Percentiles rank a stretch among this genome's conserved stretches.
Evolutionary conservation across 2,888 invertebrate species (phyloP).

Genomic region (Acronicta alni): DNA sequence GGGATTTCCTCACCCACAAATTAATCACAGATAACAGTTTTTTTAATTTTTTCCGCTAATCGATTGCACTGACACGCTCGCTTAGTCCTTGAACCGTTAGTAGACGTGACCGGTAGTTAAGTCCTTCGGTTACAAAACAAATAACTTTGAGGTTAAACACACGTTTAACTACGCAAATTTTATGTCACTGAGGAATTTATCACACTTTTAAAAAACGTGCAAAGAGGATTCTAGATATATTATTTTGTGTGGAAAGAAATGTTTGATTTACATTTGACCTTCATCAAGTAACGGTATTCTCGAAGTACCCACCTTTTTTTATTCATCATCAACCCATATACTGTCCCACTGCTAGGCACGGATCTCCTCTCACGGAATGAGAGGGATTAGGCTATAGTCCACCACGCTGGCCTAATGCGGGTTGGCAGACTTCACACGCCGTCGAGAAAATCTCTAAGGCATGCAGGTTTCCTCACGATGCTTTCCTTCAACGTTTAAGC

Average conservation of each 20-base stretch:
- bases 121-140: slow-evolving; percentile 47
- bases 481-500: too few species aligned
- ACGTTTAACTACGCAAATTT: slow-evolving; percentile 20
- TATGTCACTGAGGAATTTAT: slow-evolving; percentile 28
- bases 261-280: background rate
- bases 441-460: too few species aligned
- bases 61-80: slow-evolving; percentile 12
- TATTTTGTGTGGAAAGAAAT: background rate
- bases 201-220: slow-evolving; percentile 20
- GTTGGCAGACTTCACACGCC: too few species aligned
- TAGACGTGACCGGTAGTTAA: slow-evolving; percentile 28
- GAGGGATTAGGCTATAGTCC: too few species aligned
- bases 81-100: slow-evolving; percentile 52
- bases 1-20: too few species aligned
- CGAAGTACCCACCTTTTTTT: too few species aligned
- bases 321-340: too few species aligned
- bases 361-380: too few species aligned
- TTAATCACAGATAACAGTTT: too few species aligned
- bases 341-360: too few species aligned
- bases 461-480: too few species aligned
- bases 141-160: slow-evolving; percentile 42
- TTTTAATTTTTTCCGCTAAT: background rate
- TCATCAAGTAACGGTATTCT: background rate
- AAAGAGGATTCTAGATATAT: slow-evolving; percentile 15
- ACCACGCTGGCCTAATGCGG: too few species aligned